Conservation (phyloP, 2,888 invertebrate genomes). For the Neelides folsomi region DNA sequence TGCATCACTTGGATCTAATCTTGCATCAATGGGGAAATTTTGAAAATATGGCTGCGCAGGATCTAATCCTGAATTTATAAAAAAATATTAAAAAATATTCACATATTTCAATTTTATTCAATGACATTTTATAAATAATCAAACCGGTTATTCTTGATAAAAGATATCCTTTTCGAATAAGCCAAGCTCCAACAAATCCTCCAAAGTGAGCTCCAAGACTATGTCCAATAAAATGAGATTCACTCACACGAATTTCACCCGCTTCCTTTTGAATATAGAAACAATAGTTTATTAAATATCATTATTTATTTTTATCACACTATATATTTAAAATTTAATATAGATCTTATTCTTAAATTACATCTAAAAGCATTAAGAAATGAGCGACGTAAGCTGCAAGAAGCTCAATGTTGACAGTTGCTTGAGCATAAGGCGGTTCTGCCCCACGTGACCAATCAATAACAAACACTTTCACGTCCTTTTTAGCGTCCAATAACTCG, state of each 20-base stretch:
- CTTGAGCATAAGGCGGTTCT: conserved; percentile 77
- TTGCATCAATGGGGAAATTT: conserved; percentile 34
- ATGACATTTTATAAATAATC: neutral
- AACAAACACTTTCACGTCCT: conserved; percentile 57
- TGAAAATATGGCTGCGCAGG: conserved; percentile 37
- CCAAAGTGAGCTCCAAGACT: conserved; percentile 57
- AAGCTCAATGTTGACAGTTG: conserved; percentile 76
- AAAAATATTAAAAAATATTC: neutral
- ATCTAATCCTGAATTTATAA: conserved; percentile 34
- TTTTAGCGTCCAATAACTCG: conserved; percentile 52
- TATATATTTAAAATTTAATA: no score
- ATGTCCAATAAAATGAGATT: conserved; percentile 63
- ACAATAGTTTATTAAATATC: no score
- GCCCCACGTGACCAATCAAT: conserved; percentile 80
- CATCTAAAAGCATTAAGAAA: conserved; percentile 42
- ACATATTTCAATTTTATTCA: no score
- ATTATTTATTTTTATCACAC: no score
- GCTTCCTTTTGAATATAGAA: conserved; percentile 41
- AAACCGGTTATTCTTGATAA: conserved; percentile 60
- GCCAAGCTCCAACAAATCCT: conserved; percentile 66
- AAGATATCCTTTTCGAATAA: conserved; percentile 53
- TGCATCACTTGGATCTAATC: conserved; percentile 36
- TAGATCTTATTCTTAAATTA: conserved; percentile 25
- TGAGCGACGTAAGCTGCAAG: conserved; percentile 73
- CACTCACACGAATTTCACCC: conserved; percentile 42